phyloP scores from a whole-genome alignment of 2,113 vertebrate species.

The Microcebus murinus region DNA sequence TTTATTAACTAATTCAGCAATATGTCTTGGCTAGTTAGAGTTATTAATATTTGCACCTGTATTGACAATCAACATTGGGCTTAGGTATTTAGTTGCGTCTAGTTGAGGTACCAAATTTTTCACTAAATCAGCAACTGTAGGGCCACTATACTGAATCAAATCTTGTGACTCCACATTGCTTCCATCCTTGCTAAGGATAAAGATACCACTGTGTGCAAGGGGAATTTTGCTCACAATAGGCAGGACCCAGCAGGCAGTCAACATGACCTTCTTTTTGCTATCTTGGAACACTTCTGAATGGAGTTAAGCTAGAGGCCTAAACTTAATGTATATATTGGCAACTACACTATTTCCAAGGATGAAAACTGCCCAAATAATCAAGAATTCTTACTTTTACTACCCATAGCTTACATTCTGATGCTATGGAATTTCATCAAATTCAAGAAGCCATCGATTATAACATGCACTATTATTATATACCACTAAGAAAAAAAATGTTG shows the following conservation, averaged over 20 bases:
- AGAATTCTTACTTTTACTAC: neutral
- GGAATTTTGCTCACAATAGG: neutral
- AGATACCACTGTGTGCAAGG: neutral
- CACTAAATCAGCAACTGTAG: neutral
- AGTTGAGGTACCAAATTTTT: neutral
- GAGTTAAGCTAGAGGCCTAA: neutral
- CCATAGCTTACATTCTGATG: neutral
- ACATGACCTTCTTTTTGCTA: neutral
- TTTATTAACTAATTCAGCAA: neutral
- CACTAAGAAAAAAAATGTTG: neutral
- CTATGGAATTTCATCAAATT: neutral
- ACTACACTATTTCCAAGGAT: neutral
- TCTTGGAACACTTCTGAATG: neutral
- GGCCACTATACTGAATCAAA: neutral
- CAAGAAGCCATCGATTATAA: neutral
- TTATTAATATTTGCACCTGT: neutral
- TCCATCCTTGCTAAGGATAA: neutral
- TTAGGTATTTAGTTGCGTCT: neutral
- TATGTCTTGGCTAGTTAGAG: no score
- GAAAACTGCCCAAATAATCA: neutral
- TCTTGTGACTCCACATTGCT: neutral
- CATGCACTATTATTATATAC: neutral
- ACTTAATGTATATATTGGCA: neutral
- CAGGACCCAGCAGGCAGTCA: neutral
- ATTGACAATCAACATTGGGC: no score